Conservation (phyloP, 2,797 vertebrate species). For the Schizopygopsis pylzovi region DNA sequence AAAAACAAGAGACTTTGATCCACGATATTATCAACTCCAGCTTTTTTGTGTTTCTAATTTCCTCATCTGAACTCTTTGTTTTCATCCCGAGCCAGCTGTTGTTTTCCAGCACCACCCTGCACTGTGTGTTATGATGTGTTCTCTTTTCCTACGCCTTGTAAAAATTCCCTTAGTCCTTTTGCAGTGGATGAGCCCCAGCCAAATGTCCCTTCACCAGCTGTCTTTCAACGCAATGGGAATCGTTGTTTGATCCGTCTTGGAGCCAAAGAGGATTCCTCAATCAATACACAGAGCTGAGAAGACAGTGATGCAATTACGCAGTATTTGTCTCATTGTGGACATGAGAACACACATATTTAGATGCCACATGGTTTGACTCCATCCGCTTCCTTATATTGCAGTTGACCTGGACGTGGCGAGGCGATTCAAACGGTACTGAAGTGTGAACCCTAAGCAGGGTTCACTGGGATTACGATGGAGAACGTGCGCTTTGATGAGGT, state of each 20-base stretch:
- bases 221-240: constrained; percentile 46
- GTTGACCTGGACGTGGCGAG: constrained; percentile 42
- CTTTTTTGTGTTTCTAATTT: constrained; percentile 83
- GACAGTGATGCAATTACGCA: constrained; percentile 19
- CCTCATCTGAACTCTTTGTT: constrained; percentile 76
- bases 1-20: constrained; percentile 78
- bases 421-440: constrained; percentile 5
- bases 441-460: constrained; percentile 19
- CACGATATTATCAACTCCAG: constrained; percentile 80
- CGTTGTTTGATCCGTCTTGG: constrained; percentile 50
- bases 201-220: constrained; percentile 57
- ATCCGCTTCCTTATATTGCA: constrained; percentile 10
- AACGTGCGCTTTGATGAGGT: constrained; percentile 30
- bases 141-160: constrained; percentile 62
- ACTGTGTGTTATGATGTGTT: constrained; percentile 73
- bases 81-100: constrained; percentile 80
- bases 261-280: constrained; percentile 43
- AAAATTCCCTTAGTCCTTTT: constrained; percentile 69
- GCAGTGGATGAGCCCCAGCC: constrained; percentile 59
- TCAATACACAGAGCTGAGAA: constrained; percentile 18
- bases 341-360: constrained; percentile 33
- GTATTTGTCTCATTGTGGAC: constrained; percentile 1
- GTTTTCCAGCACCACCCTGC: constrained; percentile 76
- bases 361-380: constrained; percentile 48
- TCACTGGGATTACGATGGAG: neutral